A percentile compares a stretch with the other conserved stretches of the same genome.
Evolutionary conservation across 2,888 invertebrate species (phyloP).

Genomic region (Ichneumoninae sp.): DNA sequence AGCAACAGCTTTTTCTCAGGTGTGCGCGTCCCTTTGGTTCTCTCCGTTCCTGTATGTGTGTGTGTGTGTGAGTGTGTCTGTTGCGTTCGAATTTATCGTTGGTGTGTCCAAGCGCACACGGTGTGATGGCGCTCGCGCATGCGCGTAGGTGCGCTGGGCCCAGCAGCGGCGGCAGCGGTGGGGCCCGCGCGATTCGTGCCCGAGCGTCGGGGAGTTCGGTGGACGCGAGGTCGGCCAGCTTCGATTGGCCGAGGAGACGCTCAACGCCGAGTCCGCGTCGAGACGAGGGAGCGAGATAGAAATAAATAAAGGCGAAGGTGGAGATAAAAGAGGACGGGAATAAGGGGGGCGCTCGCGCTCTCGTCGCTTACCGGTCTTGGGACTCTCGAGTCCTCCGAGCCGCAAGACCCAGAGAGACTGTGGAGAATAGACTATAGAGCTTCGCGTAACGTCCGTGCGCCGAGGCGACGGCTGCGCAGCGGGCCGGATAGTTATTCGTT

Average conservation of each 20-base stretch:
- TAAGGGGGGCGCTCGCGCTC: background rate
- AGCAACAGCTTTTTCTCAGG: constrained; percentile 31
- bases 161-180: background rate
- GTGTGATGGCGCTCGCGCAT: constrained; percentile 49
- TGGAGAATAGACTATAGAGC: background rate
- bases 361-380: background rate
- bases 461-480: constrained; percentile 1
- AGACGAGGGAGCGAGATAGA: constrained; percentile 10
- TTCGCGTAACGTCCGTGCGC: background rate
- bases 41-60: constrained; percentile 38
- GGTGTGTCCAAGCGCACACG: constrained; percentile 16
- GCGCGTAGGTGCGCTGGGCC: constrained; percentile 58
- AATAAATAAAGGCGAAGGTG: constrained; percentile 9
- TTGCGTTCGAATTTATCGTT: constrained; percentile 10
- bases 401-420: background rate
- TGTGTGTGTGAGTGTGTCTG: constrained; percentile 13
- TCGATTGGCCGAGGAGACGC: background rate
- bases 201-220: constrained; percentile 57
- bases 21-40: constrained; percentile 11
- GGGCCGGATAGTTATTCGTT: background rate
- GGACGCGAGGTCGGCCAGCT: constrained; percentile 64
- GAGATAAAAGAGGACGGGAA: constrained; percentile 5
- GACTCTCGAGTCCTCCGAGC: background rate
- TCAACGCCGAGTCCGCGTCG: background rate
- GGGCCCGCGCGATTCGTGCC: constrained; percentile 36